Conservation (phyloP, 2,113 vertebrate species). For the Scytalopus superciliaris region DNA sequence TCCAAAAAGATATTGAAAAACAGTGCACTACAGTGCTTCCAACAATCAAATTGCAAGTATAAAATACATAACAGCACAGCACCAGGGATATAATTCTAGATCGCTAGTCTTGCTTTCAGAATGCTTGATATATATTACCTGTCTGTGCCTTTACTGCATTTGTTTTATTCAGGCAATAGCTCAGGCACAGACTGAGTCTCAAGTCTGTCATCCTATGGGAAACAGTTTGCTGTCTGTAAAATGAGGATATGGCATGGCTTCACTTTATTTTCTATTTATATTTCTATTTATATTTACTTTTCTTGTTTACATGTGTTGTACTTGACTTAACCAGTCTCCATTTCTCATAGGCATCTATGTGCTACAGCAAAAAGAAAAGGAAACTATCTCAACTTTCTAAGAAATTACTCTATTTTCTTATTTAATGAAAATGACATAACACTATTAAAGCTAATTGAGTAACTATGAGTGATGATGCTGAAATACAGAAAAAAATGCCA, state of each 20-base stretch:
- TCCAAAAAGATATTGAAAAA: background rate
- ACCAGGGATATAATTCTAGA: background rate
- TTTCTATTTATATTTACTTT: background rate
- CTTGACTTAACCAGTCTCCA: background rate
- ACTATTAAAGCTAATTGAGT: background rate
- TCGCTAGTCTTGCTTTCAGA: background rate
- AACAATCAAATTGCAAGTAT: background rate
- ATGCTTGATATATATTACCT: background rate
- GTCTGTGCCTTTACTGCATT: background rate
- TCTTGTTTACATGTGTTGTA: background rate
- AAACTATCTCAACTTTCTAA: background rate
- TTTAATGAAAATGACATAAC: background rate
- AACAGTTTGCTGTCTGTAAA: background rate
- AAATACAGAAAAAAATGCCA: background rate
- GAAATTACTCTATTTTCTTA: background rate
- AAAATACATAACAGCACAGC: background rate
- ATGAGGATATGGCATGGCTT: background rate
- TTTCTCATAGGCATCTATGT: background rate
- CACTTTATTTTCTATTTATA: background rate
- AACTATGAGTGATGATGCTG: background rate
- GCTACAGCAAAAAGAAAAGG: background rate
- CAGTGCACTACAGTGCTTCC: background rate
- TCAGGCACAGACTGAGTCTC: background rate
- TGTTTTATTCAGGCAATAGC: background rate
- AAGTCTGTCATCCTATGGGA: background rate